phyloP scores from a whole-genome alignment of 2,888 invertebrate genomes.

The Seira ritae region DNA sequence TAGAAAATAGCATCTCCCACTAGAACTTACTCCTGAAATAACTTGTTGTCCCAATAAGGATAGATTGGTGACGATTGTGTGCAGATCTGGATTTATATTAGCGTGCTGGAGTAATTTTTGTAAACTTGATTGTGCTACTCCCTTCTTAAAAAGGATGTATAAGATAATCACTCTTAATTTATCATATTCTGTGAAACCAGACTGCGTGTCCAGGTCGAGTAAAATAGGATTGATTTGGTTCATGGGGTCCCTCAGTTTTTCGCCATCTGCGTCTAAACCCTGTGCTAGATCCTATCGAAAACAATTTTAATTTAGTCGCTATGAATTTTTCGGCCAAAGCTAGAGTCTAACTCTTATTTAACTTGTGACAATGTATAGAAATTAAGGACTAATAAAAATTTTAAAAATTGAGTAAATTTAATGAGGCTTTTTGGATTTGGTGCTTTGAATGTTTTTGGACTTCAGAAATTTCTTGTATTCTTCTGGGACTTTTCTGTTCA shows the following conservation, averaged over 20 bases:
- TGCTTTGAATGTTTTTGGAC: conserved; percentile 57
- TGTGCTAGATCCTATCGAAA: conserved; percentile 65
- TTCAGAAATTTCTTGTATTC: conserved; percentile 62
- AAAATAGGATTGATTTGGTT: conserved; percentile 65
- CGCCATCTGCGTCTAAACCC: conserved; percentile 62
- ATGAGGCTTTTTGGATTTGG: conserved; percentile 39
- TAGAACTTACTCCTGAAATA: conserved; percentile 62
- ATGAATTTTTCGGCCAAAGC: neutral
- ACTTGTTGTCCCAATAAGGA: conserved; percentile 61
- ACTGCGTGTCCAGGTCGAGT: conserved; percentile 53
- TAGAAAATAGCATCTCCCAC: no score
- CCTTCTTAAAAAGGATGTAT: conserved; percentile 67
- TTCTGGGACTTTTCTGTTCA: conserved; percentile 62
- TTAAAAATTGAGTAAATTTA: conserved; percentile 47
- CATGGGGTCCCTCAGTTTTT: conserved; percentile 64
- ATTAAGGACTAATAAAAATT: no score
- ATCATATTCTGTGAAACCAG: conserved; percentile 59
- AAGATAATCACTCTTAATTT: conserved; percentile 69
- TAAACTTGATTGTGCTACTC: conserved; percentile 64
- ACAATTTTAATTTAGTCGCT: neutral
- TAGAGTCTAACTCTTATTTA: no score
- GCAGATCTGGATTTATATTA: conserved; percentile 42
- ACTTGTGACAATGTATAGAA: no score
- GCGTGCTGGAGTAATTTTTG: conserved; percentile 67
- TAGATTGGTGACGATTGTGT: conserved; percentile 62